Percentiles rank a stretch among this genome's conserved stretches.
Evolutionary conservation across 1,140 invertebrate genomes (phyloP).

Genomic region (Potamilus streckersoni): DNA sequence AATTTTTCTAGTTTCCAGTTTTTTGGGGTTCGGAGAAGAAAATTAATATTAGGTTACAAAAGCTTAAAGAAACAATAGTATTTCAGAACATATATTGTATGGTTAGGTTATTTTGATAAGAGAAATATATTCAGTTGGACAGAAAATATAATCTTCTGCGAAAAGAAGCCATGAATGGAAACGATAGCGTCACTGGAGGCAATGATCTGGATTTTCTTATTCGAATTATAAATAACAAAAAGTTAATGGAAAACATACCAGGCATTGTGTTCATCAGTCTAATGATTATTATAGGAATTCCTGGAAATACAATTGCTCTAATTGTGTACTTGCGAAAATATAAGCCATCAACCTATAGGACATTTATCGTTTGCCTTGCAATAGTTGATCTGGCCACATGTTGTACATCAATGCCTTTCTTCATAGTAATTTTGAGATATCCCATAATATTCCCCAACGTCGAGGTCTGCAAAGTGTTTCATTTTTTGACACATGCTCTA

Average conservation of each 20-base stretch:
- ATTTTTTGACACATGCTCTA: conserved; percentile 10
- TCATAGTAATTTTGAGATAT: conserved; percentile 15
- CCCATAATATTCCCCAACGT: conserved; percentile 16
- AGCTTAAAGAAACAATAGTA: too few species aligned
- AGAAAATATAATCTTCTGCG: too few species aligned
- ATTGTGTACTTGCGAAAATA: conserved; percentile 24
- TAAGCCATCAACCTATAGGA: conserved; percentile 14
- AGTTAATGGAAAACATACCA: conserved; percentile 5
- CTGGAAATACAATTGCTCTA: conserved; percentile 18
- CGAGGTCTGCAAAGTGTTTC: conserved; percentile 12
- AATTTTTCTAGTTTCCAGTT: too few species aligned
- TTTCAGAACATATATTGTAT: too few species aligned
- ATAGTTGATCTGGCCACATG: conserved; percentile 19
- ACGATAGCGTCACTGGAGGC: too few species aligned
- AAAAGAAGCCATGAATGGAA: too few species aligned
- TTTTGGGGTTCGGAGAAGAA: too few species aligned
- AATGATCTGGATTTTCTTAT: too few species aligned
- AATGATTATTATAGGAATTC: conserved; percentile 9
- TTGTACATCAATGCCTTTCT: conserved; percentile 21
- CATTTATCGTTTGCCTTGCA: conserved; percentile 26
- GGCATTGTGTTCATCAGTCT: conserved; percentile 15
- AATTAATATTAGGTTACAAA: too few species aligned
- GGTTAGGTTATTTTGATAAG: too few species aligned
- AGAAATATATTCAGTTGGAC: too few species aligned
- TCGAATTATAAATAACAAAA: too few species aligned